phyloP scores from a whole-genome alignment of 37 sponge, comb jelly and placozoan genomes.

The Spongilla lacustris region DNA sequence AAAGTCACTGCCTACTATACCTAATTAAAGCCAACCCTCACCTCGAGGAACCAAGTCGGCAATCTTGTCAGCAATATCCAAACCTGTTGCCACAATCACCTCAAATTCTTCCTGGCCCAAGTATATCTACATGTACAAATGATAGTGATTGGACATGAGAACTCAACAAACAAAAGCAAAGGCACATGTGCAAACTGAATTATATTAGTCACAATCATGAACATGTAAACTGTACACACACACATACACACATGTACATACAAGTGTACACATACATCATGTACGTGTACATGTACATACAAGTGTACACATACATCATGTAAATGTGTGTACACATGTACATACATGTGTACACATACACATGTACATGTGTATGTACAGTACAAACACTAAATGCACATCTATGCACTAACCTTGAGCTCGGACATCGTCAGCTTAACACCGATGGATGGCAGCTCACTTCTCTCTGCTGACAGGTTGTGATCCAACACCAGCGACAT shows the following conservation, averaged over 20 bases:
- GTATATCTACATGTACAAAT: constrained; percentile 4
- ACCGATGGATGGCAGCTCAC: constrained; percentile 24
- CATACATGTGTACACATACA: background rate
- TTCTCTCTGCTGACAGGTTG: constrained; percentile 61
- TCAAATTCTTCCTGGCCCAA: constrained; percentile 58
- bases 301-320: no score
- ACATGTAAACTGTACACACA: background rate
- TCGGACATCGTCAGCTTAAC: constrained; percentile 43
- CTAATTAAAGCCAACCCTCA: background rate
- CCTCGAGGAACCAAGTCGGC: constrained; percentile 12
- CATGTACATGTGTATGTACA: background rate
- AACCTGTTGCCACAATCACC: constrained; percentile 7
- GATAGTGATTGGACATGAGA: background rate
- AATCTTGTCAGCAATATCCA: background rate
- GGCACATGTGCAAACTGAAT: background rate
- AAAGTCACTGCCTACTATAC: background rate
- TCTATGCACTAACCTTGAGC: constrained; percentile 20
- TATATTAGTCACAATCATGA: background rate
- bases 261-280: no score
- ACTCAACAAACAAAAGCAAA: background rate
- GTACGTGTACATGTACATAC: no score
- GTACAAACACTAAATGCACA: background rate
- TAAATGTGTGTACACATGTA: background rate
- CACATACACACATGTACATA: background rate
- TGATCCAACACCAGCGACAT: constrained; percentile 50